Base-by-base conservation (phyloP, 2,797 vertebrate species). In the Anabacerthia variegaticeps region DNA sequence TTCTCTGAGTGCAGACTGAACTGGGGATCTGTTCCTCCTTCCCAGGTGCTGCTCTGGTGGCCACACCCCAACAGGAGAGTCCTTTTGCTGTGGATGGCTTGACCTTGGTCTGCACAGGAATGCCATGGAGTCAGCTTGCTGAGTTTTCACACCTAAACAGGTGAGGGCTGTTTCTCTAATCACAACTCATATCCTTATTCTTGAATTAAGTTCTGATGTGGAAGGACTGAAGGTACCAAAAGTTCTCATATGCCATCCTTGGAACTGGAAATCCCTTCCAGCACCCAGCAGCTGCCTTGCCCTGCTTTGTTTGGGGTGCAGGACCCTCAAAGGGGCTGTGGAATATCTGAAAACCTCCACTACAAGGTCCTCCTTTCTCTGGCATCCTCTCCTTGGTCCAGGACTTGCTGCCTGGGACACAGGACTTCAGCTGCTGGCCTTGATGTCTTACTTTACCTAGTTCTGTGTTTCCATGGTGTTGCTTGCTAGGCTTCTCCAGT, bases 381-480 rank as follows among this genome's bases (percentile, higher is more conserved):
- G 24, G 20, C 9, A 72, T 14, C 21, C 68, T 19, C 48, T 36
- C 21, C 39, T 34, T 12, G 28, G 21, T 5, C 30, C 48, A 2
- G 3, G 39, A 4, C 48, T 55, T 18, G 7, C 55, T 59, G 41
- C 23, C 3, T 12, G 23, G n/a, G 24, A 4, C 59, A 14, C 49
- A 37, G 69, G 5, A n/a, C 22, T n/a, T 61, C 30, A 24, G 46
- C 15, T 3, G 1, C 6, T 48, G 43, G 46, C n/a, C 46, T 67
- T 9, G 4, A 2, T 2, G 0, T 2, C n/a, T 34, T 17, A 3
- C 1, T 1, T 23, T 19, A 1, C 3, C 37, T 21, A 3, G 5
- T 14, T 52, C 21, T 62, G 2, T 1, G 0, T 36, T 75, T 27
- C 73, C 59, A 20, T 54, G 12, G 3, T 18, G 17, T 11, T 17